These are phyloP conservation scores for Papilio protenor DNA, from an alignment of 2,888 invertebrate genomes.

Conservation along the genomic window DNA sequence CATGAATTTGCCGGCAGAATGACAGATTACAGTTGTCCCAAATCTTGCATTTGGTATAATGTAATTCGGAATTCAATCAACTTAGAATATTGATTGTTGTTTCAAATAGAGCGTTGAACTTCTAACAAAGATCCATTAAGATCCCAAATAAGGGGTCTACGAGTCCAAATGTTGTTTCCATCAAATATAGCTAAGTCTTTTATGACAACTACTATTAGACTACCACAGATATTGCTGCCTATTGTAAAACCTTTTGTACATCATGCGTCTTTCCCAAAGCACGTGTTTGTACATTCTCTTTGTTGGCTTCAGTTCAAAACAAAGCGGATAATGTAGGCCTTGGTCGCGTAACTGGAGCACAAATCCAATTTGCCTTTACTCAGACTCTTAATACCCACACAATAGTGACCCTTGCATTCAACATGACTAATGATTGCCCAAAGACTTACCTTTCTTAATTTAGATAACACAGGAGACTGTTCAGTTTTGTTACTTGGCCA, in stretches of 20 bases:
- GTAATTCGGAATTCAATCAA: conserved; percentile 2
- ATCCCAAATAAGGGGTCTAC: neutral
- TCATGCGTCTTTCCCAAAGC: conserved; percentile 16
- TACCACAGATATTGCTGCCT: neutral
- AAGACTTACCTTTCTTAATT: neutral
- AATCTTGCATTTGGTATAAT: conserved; percentile 5
- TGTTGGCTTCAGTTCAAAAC: conserved; percentile 56
- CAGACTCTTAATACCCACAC: conserved; percentile 49
- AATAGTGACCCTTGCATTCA: conserved; percentile 37
- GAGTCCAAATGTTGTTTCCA: neutral
- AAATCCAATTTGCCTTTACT: conserved; percentile 67
- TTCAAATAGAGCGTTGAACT: neutral
- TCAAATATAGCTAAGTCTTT: neutral
- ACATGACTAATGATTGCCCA: conserved; percentile 27
- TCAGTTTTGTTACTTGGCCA: neutral
- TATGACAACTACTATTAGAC: neutral
- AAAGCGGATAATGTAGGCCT: conserved; percentile 62
- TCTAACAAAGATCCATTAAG: neutral
- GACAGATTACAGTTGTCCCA: conserved; percentile 28
- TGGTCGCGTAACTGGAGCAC: conserved; percentile 63
- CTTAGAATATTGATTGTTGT: neutral
- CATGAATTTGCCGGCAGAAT: conserved; percentile 36
- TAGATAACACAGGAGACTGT: conserved; percentile 6
- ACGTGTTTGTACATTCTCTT: conserved; percentile 43
- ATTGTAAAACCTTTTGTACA: neutral